Conservation (phyloP, 2,113 vertebrate genomes). For the Meriones unguiculatus region DNA sequence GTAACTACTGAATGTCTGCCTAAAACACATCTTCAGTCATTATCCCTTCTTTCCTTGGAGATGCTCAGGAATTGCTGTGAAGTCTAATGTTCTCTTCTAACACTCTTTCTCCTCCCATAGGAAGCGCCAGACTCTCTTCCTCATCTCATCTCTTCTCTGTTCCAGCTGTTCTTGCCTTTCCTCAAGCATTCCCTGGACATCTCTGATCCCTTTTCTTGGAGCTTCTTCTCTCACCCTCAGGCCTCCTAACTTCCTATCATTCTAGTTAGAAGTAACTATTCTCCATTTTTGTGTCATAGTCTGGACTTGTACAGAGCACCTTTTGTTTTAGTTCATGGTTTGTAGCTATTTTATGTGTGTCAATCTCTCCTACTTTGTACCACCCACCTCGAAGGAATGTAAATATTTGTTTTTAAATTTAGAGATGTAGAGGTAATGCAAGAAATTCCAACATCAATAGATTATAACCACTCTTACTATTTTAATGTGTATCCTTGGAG, state of each 20-base stretch:
- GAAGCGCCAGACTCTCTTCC: background rate
- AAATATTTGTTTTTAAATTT: constrained; percentile 34
- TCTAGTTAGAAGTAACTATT: constrained; percentile 2
- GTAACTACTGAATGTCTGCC: background rate
- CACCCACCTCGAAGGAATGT: background rate
- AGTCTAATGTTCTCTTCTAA: background rate
- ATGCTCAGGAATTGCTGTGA: background rate
- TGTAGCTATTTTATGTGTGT: background rate
- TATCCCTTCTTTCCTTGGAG: background rate
- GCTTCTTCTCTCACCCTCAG: background rate
- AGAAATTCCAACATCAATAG: background rate
- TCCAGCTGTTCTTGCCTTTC: background rate
- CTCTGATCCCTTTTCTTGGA: background rate
- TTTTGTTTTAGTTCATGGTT: constrained; percentile 13
- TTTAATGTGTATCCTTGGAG: background rate
- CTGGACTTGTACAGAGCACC: background rate
- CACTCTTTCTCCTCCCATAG: background rate
- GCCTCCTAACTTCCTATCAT: background rate
- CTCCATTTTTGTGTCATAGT: background rate
- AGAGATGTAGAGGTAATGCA: background rate
- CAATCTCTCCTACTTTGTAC: background rate
- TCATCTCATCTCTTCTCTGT: background rate
- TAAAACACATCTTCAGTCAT: background rate
- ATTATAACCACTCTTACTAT: background rate
- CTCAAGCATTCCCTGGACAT: background rate